These are phyloP conservation scores for Morinoia aosen DNA, from an alignment of 2,888 invertebrate species.

Conservation along the genomic window DNA sequence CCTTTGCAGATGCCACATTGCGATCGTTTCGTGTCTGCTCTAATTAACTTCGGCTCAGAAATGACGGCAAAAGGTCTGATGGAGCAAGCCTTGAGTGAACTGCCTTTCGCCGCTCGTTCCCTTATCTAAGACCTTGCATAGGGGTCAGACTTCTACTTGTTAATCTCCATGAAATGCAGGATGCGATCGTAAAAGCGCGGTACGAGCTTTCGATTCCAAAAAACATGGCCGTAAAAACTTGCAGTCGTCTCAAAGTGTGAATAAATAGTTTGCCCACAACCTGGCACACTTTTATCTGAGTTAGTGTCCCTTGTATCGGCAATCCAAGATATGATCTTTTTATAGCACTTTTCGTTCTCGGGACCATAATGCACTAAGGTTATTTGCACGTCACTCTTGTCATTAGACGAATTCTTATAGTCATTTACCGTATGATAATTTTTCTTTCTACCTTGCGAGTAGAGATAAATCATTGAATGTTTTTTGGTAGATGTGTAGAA, in stretches of 20 bases:
- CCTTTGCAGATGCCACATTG: conserved; percentile 27
- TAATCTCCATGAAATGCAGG: conserved; percentile 11
- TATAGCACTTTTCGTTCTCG: not conserved
- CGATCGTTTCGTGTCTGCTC: conserved; percentile 20
- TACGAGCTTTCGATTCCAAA: not conserved
- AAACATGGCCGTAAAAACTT: not conserved
- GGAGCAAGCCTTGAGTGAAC: not conserved
- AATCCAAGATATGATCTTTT: not conserved
- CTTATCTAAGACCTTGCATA: not conserved
- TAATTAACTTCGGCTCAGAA: not conserved
- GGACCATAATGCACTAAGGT: not conserved
- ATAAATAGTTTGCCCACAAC: not conserved
- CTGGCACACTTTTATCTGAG: not conserved
- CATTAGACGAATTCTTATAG: not conserved
- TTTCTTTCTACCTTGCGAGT: not conserved
- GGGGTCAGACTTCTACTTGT: not conserved
- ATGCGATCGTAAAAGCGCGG: conserved; percentile 1
- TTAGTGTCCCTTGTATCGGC: not conserved
- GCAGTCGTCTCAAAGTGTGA: not conserved
- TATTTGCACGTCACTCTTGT: not conserved
- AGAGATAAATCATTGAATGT: not conserved
- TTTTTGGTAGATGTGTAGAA: not conserved
- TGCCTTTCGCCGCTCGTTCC: not conserved
- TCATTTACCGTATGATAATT: not conserved
- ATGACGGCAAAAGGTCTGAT: conserved; percentile 1